Evolutionary conservation across 2,113 vertebrate species (phyloP), one percentile per base, ranked within the genome.

Genomic region (Grus americana): DNA sequence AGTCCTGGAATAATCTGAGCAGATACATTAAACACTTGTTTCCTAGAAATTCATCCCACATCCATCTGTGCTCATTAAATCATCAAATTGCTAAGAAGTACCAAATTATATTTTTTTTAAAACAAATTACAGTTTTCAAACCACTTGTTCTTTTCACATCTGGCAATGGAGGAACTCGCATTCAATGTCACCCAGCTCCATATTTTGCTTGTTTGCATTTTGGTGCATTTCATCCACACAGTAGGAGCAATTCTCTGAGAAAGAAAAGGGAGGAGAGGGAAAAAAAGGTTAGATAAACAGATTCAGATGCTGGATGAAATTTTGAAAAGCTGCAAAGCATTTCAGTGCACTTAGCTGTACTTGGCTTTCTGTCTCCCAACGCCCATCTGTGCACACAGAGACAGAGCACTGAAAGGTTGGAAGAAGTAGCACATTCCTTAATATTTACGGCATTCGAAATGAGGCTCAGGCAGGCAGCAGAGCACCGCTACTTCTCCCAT

Each of bases 11-110:
- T 97, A 95, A 97, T 95, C 89, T 82, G 79, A 96, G 94, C 97
- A 95, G 95, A 97, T 96, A 95, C 40, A 58, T 92, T 96, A 95
- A 97, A 94, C 54, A 76, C 92, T 97, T 79, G 57, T 96, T 97
- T 96, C 49, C 38, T 92, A 89, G 90, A 95, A 96, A 97, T 96
- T 97, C 96, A 94, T 91, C 93, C 92, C 96, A 97, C 94, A 89
- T 96, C 96, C 97, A 97, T 97, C 96, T 95, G 93, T 92, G 86
- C 95, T 97, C 97, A 95, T 98, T 97, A 98, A 97, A 97, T 96
- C 95, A 93, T 75, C 88, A 95, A 95, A 97, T 96, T 93, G 93
- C 91, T 97, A 97, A 94, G 95, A 97, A 97, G 96, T 92, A 96
- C 87, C 92, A 95, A 96, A 97, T 98, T 88, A 93, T 90, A n/a